A percentile compares a stretch with the other conserved stretches of the same genome.
Conservation (phyloP, 2,888 invertebrate species). For the Sinohyriopsis cumingii region DNA sequence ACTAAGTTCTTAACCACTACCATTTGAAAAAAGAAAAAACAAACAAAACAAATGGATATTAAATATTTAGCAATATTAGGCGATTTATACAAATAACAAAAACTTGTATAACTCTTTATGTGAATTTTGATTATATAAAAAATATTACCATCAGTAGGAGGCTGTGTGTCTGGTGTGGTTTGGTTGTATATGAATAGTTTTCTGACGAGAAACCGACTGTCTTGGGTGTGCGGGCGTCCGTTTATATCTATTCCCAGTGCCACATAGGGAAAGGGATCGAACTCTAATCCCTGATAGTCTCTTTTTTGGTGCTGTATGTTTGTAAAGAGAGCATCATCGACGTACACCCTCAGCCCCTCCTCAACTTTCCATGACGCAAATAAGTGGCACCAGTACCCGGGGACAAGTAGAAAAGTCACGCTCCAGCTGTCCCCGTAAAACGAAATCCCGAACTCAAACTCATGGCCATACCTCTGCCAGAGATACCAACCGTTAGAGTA, state of each 20-base stretch:
- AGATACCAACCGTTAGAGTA: slow-evolving; percentile 64
- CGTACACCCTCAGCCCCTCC: slow-evolving; percentile 45
- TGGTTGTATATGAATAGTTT: slow-evolving; percentile 30
- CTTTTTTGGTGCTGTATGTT: slow-evolving; percentile 11
- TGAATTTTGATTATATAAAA: too few species aligned
- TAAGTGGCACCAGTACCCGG: slow-evolving; percentile 44
- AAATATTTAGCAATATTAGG: too few species aligned
- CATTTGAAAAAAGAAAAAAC: too few species aligned
- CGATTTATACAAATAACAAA: too few species aligned
- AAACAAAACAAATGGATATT: too few species aligned
- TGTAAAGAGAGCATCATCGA: slow-evolving; percentile 49
- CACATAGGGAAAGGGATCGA: slow-evolving; percentile 35
- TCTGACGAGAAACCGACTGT: slow-evolving; percentile 34
- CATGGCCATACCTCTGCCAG: slow-evolving; percentile 53
- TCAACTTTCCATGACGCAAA: slow-evolving; percentile 42
- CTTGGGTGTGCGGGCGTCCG: slow-evolving; percentile 29
- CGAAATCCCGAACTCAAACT: slow-evolving; percentile 62
- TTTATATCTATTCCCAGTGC: slow-evolving; percentile 38
- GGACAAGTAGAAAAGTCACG: slow-evolving; percentile 43
- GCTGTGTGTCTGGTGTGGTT: too few species aligned
- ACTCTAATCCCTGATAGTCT: slow-evolving; percentile 24
- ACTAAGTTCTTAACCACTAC: too few species aligned
- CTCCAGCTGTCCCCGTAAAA: slow-evolving; percentile 46
- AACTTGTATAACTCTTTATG: too few species aligned
- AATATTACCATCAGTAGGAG: too few species aligned